phyloP scores from a whole-genome alignment of 92 coral and sea anemone species.

The Blastomussa wellsi region DNA sequence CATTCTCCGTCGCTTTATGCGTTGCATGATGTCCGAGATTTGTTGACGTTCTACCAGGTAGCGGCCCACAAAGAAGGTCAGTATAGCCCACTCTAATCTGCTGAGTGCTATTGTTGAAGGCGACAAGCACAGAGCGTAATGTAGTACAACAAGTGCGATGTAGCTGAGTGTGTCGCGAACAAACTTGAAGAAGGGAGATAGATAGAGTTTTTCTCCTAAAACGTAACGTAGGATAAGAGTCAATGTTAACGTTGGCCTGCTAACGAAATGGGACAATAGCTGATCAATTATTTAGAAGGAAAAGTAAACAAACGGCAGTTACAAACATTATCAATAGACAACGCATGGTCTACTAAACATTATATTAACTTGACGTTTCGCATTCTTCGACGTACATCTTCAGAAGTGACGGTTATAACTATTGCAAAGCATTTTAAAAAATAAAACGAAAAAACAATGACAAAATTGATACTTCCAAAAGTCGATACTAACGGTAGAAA shows the following conservation, averaged over 20 bases:
- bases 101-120: neutral
- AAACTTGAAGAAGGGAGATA: neutral
- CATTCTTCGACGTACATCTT: too few relatives aligned
- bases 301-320: too few relatives aligned
- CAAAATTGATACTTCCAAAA: too few relatives aligned
- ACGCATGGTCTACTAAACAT: too few relatives aligned
- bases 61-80: neutral
- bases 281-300: too few relatives aligned
- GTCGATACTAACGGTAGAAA: too few relatives aligned
- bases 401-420: too few relatives aligned
- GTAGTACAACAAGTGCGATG: neutral
- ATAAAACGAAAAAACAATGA: too few relatives aligned
- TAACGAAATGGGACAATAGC: neutral
- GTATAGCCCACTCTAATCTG: neutral
- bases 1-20: neutral
- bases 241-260: neutral
- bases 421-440: too few relatives aligned
- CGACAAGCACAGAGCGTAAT: neutral
- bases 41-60: neutral
- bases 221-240: neutral
- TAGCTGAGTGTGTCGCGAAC: neutral
- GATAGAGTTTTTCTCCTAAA: neutral
- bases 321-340: too few relatives aligned
- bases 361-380: too few relatives aligned
- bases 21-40: neutral